Evolutionary conservation across 2,888 invertebrate genomes (phyloP).

Genomic region (Kuschelorhynchus macadamiae): DNA sequence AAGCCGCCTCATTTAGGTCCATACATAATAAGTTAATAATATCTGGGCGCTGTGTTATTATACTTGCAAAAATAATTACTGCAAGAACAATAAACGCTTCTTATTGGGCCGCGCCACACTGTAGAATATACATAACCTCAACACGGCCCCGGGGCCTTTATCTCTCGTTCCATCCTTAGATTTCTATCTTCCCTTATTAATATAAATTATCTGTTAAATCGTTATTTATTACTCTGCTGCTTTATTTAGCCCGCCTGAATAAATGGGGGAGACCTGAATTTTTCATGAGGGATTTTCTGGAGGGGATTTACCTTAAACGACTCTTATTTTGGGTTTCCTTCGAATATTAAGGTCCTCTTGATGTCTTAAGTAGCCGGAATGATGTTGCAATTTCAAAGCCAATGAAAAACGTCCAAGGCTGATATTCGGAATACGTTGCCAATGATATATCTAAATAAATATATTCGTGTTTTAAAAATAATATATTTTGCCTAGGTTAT

Average conservation of each 20-base stretch:
- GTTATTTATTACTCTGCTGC: conserved; percentile 48
- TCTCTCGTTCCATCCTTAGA: conserved; percentile 44
- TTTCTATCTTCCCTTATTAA: conserved; percentile 51
- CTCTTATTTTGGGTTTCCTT: no score
- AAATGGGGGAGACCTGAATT: conserved; percentile 27
- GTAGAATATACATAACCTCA: conserved; percentile 45
- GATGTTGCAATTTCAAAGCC: neutral
- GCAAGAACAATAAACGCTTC: conserved; percentile 53
- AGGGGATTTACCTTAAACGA: neutral
- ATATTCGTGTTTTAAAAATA: no score
- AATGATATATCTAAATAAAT: no score
- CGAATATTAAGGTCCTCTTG: no score
- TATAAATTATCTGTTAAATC: conserved; percentile 53
- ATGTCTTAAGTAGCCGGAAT: neutral
- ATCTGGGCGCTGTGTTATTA: conserved; percentile 42
- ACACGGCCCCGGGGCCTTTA: conserved; percentile 35
- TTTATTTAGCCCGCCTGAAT: conserved; percentile 33
- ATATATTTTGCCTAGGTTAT: no score
- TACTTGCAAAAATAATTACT: conserved; percentile 53
- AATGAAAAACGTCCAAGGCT: no score
- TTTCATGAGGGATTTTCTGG: conserved; percentile 10
- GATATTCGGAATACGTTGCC: no score
- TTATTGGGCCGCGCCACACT: conserved; percentile 33
- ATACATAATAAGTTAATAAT: conserved; percentile 46
- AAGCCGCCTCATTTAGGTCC: conserved; percentile 36